Conservation (phyloP, 2,888 invertebrate genomes). For the Falcaria lacertinaria region DNA sequence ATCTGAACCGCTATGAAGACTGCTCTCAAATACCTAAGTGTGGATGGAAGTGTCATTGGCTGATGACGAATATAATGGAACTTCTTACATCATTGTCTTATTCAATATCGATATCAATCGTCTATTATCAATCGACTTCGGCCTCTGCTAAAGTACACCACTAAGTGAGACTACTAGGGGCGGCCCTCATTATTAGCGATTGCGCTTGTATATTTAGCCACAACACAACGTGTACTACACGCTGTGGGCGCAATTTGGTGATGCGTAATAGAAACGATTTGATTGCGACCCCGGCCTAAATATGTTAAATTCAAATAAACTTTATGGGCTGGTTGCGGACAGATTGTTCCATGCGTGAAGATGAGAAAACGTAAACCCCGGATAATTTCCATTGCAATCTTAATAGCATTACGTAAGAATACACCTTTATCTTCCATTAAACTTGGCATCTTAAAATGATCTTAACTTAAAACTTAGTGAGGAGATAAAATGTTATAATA, state of each 20-base stretch:
- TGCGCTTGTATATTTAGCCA: background rate
- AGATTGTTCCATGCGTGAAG: conserved; percentile 1
- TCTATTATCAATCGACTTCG: background rate
- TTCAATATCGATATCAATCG: too few relatives aligned
- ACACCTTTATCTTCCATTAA: too few relatives aligned
- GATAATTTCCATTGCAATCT: conserved; percentile 15
- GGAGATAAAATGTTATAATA: too few relatives aligned
- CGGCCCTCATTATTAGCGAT: too few relatives aligned
- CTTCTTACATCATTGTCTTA: too few relatives aligned
- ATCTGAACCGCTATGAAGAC: too few relatives aligned
- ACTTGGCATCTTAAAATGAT: too few relatives aligned
- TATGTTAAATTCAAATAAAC: background rate
- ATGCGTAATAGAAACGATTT: background rate
- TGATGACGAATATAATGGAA: too few relatives aligned
- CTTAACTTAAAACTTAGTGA: too few relatives aligned
- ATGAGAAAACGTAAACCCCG: background rate
- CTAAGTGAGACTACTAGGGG: too few relatives aligned
- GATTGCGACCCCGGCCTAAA: conserved; percentile 2
- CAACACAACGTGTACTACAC: background rate
- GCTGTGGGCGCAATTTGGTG: background rate
- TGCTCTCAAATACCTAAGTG: too few relatives aligned
- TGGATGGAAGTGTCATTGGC: too few relatives aligned
- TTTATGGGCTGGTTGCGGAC: background rate
- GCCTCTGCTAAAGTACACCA: background rate
- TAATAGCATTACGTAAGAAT: conserved; percentile 18